Conservation (phyloP, 2,113 vertebrate genomes). For the Dicrurus megarhynchus region DNA sequence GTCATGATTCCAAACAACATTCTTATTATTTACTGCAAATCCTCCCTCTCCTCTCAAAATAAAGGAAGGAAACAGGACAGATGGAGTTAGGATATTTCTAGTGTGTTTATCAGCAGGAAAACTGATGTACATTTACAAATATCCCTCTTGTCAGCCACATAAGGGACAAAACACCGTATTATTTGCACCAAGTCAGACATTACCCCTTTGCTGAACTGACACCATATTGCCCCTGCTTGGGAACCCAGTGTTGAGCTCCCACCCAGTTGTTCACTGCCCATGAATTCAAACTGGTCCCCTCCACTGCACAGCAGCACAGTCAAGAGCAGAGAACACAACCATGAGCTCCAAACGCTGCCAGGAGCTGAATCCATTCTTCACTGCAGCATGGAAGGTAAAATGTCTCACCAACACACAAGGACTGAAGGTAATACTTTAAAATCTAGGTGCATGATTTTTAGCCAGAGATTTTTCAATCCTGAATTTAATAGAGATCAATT, state of each 20-base stretch:
- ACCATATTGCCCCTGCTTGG: neutral
- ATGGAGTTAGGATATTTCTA: neutral
- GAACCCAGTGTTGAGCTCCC: neutral
- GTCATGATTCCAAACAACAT: neutral
- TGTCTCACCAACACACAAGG: neutral
- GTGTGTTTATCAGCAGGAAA: neutral
- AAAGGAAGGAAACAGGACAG: neutral
- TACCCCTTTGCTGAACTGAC: neutral
- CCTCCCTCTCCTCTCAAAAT: neutral
- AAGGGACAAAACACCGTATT: neutral
- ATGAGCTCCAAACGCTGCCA: neutral
- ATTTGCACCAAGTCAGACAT: neutral
- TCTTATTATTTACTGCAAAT: neutral
- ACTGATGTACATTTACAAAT: neutral
- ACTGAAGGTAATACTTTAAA: neutral
- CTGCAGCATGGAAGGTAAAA: neutral
- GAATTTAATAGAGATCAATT: neutral
- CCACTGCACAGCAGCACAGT: neutral
- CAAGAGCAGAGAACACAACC: neutral
- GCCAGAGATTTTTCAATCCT: neutral
- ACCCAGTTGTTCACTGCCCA: neutral
- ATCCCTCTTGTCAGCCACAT: neutral
- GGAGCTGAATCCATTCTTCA: neutral
- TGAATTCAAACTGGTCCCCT: neutral
- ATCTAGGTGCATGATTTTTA: neutral